Base-by-base conservation (phyloP, 2,888 invertebrate genomes). In the Lacanobia oleracea region DNA sequence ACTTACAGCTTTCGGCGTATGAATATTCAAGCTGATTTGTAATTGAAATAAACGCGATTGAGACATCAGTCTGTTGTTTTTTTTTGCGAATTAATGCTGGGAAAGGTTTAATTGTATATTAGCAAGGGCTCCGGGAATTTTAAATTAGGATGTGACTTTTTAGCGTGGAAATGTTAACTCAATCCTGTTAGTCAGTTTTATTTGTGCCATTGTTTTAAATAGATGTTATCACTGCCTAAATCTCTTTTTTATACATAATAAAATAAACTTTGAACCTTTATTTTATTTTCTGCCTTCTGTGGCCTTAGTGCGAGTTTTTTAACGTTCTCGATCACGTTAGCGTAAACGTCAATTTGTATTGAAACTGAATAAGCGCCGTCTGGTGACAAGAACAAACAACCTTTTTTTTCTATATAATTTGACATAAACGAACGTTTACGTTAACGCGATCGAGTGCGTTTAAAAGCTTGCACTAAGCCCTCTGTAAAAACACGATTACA, bases 21-120 rank as follows among this genome's bases (percentile, higher is more conserved):
- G 93, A 94, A 94, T 94, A 94, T 94, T 92, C 92, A 93, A 88
- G 80, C 83, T 80, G 88, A 87, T 89, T 82, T 86, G 85, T 81
- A 83, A 85, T 86, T 85, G 82, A 83, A 85, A 82, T 84, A 81
- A 77, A 76, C 72, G 60, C 65, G 81, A 86, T 87, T 87, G 83
- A 83, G 84, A 81, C 83, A 83, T 86, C 79, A 79, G 70, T 33
- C 43, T 64, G 64, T 72, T 67, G 73, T 83, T 71, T 81, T 71
- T 81, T 81, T 84, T 82, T 84, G 80, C 70, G 68, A 71, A 79
- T 69, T 67, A 82, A 76, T 77, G 62, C 70, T 77, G 85, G 79
- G 83, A 85, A 85, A 62, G 54, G 62, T 67, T 82, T 73, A 76
- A 85, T 79, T 85, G 68, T 77, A 16, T 67, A 56, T 72, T 72